A percentile compares a stretch with the other conserved stretches of the same genome.
These are phyloP conservation scores for Achroia grisella DNA, from an alignment of 1,140 invertebrate genomes.

Conservation along the genomic window DNA sequence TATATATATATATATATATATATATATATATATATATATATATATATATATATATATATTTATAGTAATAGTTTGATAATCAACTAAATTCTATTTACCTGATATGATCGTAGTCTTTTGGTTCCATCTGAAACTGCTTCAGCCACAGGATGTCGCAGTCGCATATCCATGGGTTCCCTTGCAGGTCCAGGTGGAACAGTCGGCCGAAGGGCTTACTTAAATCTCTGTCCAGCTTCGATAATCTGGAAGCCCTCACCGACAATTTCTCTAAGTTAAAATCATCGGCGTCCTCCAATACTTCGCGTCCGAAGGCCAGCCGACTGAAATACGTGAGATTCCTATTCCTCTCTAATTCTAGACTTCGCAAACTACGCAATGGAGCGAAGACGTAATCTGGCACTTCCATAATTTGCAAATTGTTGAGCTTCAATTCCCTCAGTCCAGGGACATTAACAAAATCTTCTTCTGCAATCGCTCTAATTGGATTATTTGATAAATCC, in stretches of 20 bases:
- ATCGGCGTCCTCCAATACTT: conserved; percentile 46
- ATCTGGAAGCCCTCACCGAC: conserved; percentile 48
- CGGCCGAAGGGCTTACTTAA: conserved; percentile 44
- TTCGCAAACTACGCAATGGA: conserved; percentile 35
- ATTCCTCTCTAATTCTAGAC: conserved; percentile 57
- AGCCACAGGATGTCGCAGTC: conserved; percentile 62
- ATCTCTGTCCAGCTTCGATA: conserved; percentile 39
- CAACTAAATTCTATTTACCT: conserved; percentile 26
- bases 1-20: too few species aligned
- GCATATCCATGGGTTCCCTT: conserved; percentile 63
- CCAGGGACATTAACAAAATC: conserved; percentile 49
- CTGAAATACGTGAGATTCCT: conserved; percentile 49
- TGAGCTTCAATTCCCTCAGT: conserved; percentile 49
- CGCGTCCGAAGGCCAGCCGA: conserved; percentile 45
- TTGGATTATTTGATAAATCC: conserved; percentile 63
- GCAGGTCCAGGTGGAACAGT: conserved; percentile 46
- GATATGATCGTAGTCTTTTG: conserved; percentile 46
- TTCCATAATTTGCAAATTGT: conserved; percentile 54
- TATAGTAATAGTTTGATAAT: too few species aligned
- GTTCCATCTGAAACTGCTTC: conserved; percentile 44
- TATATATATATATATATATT: too few species aligned
- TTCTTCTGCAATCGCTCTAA: conserved; percentile 39
- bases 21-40: too few species aligned
- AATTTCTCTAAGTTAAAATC: conserved; percentile 51
- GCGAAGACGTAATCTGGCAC: conserved; percentile 44